Conservation (phyloP, 2,797 vertebrate species). For the Pangasius djambal region DNA sequence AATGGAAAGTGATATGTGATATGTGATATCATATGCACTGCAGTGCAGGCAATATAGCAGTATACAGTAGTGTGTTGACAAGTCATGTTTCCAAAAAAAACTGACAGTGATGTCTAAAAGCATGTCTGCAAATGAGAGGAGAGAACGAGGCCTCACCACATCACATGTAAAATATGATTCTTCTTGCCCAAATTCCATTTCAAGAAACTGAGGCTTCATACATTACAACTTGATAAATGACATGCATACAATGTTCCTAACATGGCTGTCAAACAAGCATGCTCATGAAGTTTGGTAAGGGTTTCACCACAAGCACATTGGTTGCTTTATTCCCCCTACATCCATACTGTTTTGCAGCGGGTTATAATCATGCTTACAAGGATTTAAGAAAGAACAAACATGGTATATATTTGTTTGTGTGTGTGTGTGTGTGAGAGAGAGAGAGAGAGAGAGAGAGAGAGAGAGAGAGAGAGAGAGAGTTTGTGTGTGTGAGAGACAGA, state of each 20-base stretch:
- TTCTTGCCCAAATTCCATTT: not conserved
- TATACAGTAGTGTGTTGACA: not conserved
- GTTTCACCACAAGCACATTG: not conserved
- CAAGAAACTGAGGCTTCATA: not conserved
- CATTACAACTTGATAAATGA: not conserved
- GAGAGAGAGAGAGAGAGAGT: constrained; percentile 18
- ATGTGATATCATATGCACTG: not conserved
- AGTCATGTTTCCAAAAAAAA: not conserved
- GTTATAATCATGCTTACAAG: not conserved
- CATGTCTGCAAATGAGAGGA: not conserved
- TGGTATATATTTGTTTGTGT: not conserved
- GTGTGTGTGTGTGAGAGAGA: not conserved
- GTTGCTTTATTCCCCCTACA: not conserved
- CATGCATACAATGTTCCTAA: not conserved
- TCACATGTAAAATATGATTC: not conserved
- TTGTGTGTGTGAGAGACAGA: not conserved
- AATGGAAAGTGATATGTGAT: constrained; percentile 24
- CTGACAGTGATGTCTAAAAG: not conserved
- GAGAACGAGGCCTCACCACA: not conserved
- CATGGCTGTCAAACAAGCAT: not conserved
- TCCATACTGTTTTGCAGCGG: constrained; percentile 11
- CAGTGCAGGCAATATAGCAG: not conserved
- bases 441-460: not conserved
- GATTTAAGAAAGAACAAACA: not conserved
- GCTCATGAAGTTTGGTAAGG: not conserved